phyloP scores from a whole-genome alignment of 1,140 invertebrate species.

The Portunus trituberculatus region DNA sequence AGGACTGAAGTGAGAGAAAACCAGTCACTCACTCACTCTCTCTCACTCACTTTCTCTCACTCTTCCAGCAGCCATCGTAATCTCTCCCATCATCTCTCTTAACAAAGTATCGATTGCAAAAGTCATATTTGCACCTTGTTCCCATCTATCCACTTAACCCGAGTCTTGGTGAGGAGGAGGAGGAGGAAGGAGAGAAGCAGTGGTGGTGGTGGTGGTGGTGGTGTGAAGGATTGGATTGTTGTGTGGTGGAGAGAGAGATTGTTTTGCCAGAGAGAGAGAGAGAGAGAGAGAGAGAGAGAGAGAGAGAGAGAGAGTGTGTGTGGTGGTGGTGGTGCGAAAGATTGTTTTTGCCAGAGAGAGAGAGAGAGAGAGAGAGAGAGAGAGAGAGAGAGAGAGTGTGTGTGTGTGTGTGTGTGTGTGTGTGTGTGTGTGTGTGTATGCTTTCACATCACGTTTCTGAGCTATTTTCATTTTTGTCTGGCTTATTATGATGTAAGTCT shows the following conservation, averaged over 20 bases:
- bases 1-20: neutral
- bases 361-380: constrained; percentile 54
- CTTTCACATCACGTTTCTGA: neutral
- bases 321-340: no score
- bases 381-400: neutral
- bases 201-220: no score
- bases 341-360: neutral
- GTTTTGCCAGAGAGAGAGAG: no score
- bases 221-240: no score
- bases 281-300: no score
- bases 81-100: neutral
- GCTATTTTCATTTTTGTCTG: neutral
- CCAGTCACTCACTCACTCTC: neutral
- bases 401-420: neutral
- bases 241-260: no score
- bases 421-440: neutral
- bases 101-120: neutral
- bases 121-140: no score
- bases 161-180: neutral
- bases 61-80: neutral
- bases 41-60: neutral
- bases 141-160: neutral
- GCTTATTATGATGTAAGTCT: neutral
- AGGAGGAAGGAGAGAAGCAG: neutral
- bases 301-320: neutral